phyloP scores from a whole-genome alignment of 2,113 vertebrate genomes.

The Hemibagrus wyckioides region DNA sequence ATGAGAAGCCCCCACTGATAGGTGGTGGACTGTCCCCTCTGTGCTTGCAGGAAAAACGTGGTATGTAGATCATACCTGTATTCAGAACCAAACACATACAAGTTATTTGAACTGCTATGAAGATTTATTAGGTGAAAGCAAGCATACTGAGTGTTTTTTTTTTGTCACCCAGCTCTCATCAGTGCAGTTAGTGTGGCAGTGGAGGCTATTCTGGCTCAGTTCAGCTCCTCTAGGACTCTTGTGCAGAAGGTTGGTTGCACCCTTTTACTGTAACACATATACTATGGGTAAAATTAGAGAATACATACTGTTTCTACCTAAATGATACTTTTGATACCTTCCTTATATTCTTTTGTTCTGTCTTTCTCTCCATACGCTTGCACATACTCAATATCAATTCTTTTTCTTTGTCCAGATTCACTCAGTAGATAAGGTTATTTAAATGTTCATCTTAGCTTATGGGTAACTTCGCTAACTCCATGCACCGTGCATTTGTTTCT shows the following conservation, averaged over 20 bases:
- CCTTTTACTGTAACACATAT: neutral
- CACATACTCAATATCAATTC: conserved; percentile 45
- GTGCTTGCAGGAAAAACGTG: conserved; percentile 82
- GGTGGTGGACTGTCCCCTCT: conserved; percentile 66
- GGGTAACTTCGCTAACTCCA: conserved; percentile 47
- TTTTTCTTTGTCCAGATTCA: conserved; percentile 57
- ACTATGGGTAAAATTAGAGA: neutral
- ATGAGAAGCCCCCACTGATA: conserved; percentile 63
- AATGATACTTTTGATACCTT: conserved; percentile 44
- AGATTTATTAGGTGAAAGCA: neutral
- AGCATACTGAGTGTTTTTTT: conserved; percentile 32
- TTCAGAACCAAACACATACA: neutral
- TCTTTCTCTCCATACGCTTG: conserved; percentile 49
- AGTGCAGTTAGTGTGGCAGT: conserved; percentile 83
- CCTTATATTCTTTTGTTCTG: conserved; percentile 51
- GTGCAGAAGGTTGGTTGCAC: conserved; percentile 88
- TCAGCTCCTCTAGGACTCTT: conserved; percentile 84
- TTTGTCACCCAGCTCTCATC: conserved; percentile 78
- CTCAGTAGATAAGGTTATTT: conserved; percentile 66
- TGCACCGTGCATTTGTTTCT: conserved; percentile 21
- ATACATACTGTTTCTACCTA: conserved; percentile 6
- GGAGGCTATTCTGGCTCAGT: conserved; percentile 89
- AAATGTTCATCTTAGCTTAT: conserved; percentile 54
- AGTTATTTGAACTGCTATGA: neutral
- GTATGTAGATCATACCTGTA: conserved; percentile 58